phyloP scores from a whole-genome alignment of 2,888 invertebrate species.

The Coremacera marginata region DNA sequence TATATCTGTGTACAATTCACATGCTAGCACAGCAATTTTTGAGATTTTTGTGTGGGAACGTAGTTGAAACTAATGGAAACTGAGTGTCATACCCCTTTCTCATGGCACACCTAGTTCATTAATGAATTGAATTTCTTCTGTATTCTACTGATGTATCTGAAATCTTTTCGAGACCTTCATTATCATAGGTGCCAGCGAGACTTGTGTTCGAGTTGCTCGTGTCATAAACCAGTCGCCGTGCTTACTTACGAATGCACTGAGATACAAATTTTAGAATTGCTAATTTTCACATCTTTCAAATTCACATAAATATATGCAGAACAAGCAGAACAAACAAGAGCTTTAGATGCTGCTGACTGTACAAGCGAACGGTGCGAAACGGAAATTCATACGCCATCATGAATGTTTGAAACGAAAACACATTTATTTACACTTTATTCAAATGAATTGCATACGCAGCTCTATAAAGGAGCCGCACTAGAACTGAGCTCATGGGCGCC shows the following conservation, averaged over 20 bases:
- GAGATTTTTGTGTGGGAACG: too few relatives aligned
- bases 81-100: neutral
- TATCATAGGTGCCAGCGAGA: constrained; percentile 28
- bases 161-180: constrained; percentile 21
- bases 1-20: too few relatives aligned
- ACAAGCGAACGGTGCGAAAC: constrained; percentile 12
- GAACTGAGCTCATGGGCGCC: constrained; percentile 56
- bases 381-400: constrained; percentile 32
- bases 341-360: neutral
- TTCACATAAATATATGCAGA: constrained; percentile 35
- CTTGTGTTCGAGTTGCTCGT: constrained; percentile 6
- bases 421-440: neutral
- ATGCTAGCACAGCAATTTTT: too few relatives aligned
- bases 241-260: neutral
- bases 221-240: neutral
- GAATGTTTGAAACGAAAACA: constrained; percentile 36
- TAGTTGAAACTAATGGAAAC: too few relatives aligned
- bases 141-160: neutral
- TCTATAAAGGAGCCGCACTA: constrained; percentile 58
- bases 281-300: constrained; percentile 36
- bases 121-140: neutral
- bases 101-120: neutral
- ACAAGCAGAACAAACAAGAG: neutral
- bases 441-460: constrained; percentile 53
- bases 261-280: constrained; percentile 34